A percentile compares a stretch with the other conserved stretches of the same genome.
Evolutionary conservation across 2,113 vertebrate species (phyloP).

Genomic region (Malurus elegans): DNA sequence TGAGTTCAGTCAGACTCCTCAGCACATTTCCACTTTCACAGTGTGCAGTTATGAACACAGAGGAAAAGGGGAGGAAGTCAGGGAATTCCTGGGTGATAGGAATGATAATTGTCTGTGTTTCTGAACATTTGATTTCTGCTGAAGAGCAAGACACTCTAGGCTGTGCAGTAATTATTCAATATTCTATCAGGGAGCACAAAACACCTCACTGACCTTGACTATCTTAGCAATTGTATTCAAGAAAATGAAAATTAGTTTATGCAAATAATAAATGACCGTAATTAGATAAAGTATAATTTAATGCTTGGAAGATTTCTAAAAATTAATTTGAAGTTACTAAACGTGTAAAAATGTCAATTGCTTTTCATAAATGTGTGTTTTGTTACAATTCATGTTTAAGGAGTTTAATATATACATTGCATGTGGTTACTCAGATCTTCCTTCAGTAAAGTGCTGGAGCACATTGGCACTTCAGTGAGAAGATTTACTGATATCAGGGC

Average conservation of each 20-base stretch:
- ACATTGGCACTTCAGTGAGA: not conserved
- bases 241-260: slow-evolving; percentile 40
- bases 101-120: slow-evolving; percentile 15
- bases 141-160: slow-evolving; percentile 3
- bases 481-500: not conserved
- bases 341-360: not conserved
- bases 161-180: slow-evolving; percentile 22
- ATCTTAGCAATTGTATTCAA: slow-evolving; percentile 1
- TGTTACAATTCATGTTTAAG: not conserved
- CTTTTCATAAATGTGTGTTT: not conserved
- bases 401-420: not conserved
- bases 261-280: slow-evolving; percentile 41
- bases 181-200: not conserved
- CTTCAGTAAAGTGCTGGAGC: not conserved
- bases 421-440: not conserved
- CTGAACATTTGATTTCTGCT: slow-evolving; percentile 14
- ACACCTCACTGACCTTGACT: slow-evolving; percentile 6
- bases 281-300: slow-evolving; percentile 29
- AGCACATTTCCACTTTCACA: slow-evolving; percentile 9
- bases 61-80: not conserved
- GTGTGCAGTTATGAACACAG: not conserved
- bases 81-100: not conserved
- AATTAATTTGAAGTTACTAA: slow-evolving; percentile 28
- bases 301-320: slow-evolving; percentile 38
- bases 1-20: not conserved